phyloP scores from a whole-genome alignment of 1,140 invertebrate species.

The Pseudomyrmex gracilis region DNA sequence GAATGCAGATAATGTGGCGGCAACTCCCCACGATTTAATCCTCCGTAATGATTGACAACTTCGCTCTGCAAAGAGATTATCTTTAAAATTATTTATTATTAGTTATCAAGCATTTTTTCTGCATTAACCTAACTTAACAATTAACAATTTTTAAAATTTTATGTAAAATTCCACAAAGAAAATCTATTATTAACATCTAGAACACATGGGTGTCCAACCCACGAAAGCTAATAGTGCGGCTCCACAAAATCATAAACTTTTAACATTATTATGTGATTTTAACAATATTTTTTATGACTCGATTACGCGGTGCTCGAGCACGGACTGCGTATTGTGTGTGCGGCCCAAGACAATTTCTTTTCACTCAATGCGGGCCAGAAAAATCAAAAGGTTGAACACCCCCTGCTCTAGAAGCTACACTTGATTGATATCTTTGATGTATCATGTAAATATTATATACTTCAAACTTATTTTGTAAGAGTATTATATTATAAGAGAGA shows the following conservation, averaged over 20 bases:
- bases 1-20: conserved; percentile 88
- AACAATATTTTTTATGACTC: too few species aligned
- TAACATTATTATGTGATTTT: too few species aligned
- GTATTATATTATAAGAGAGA: conserved; percentile 43
- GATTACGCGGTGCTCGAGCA: too few species aligned
- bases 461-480: conserved; percentile 17
- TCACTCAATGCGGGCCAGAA: too few species aligned
- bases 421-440: background rate
- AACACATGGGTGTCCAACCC: too few species aligned
- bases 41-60: conserved; percentile 83
- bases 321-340: too few species aligned
- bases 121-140: background rate
- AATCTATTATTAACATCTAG: conserved; percentile 1
- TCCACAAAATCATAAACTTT: too few species aligned
- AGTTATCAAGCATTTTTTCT: background rate
- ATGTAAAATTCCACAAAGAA: conserved; percentile 1
- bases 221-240: too few species aligned
- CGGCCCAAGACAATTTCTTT: too few species aligned
- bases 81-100: background rate
- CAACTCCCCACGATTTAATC: conserved; percentile 77
- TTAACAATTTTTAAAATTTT: conserved; percentile 7
- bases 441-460: background rate
- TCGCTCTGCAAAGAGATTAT: conserved; percentile 87
- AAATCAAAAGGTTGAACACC: too few species aligned
- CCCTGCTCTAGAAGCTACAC: background rate